These are phyloP conservation scores for Rhinogobius similis DNA, from an alignment of 2,113 vertebrate species.

Conservation along the genomic window DNA sequence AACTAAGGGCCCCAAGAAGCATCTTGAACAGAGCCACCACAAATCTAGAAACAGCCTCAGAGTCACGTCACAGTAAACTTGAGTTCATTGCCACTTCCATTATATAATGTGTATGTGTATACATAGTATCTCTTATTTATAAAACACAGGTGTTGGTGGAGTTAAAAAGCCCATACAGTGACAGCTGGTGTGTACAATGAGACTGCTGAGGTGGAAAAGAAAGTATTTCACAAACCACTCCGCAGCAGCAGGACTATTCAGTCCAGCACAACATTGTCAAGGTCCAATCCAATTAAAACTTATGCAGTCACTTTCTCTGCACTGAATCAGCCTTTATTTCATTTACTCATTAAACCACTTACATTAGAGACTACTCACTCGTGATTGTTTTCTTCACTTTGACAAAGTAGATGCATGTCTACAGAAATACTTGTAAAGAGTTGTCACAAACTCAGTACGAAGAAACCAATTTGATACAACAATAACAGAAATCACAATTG, in stretches of 20 bases:
- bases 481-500: too few relatives aligned
- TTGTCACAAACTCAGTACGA: too few relatives aligned
- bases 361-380: neutral
- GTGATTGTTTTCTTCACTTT: neutral
- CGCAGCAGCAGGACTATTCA: neutral
- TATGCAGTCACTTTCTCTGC: neutral
- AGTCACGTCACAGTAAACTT: too few relatives aligned
- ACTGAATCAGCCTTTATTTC: neutral
- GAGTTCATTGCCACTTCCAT: neutral
- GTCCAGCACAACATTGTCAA: neutral
- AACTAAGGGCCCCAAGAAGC: too few relatives aligned
- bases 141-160: neutral
- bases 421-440: too few relatives aligned
- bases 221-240: conserved; percentile 5
- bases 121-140: neutral
- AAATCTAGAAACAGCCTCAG: too few relatives aligned
- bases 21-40: too few relatives aligned
- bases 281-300: neutral
- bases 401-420: neutral
- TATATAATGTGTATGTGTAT: neutral
- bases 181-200: conserved; percentile 9
- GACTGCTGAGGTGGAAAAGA: conserved; percentile 3
- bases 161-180: neutral
- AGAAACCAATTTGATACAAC: too few relatives aligned
- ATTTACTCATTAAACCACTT: neutral